These are phyloP conservation scores for Pseudomyrmex cubaensis DNA, from an alignment of 1,140 invertebrate species.

Conservation along the genomic window DNA sequence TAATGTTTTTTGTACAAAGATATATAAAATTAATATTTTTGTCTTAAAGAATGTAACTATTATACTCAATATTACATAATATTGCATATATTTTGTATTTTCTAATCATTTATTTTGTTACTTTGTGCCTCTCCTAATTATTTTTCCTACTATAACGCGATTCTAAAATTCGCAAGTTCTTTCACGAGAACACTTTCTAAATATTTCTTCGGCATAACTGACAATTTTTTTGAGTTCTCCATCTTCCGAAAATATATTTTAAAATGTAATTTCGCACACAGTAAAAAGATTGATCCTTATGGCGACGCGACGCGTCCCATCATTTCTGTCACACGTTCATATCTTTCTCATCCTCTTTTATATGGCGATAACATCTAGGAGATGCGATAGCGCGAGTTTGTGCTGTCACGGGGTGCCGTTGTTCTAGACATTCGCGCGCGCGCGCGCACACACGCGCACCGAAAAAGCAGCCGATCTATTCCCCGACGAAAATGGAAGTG, in stretches of 20 bases:
- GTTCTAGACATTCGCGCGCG: constrained; percentile 1
- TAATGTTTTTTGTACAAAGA: too few relatives aligned
- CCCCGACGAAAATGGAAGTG: constrained; percentile 44
- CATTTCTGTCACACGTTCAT: background rate
- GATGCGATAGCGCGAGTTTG: background rate
- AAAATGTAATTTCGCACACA: background rate
- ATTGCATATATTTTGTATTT: too few relatives aligned
- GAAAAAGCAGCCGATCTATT: constrained; percentile 41
- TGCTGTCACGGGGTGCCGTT: background rate
- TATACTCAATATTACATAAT: too few relatives aligned
- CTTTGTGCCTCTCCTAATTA: too few relatives aligned
- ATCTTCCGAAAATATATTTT: background rate
- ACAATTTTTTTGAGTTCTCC: background rate
- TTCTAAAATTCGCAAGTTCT: too few relatives aligned
- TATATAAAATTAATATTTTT: too few relatives aligned
- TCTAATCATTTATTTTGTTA: too few relatives aligned
- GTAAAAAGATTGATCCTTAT: background rate
- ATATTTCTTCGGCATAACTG: too few relatives aligned
- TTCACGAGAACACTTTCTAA: too few relatives aligned
- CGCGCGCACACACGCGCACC: background rate
- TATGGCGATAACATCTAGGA: background rate
- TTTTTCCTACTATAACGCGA: too few relatives aligned
- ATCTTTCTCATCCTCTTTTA: background rate
- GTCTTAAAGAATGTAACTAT: too few relatives aligned
- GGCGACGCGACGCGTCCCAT: background rate